Evolutionary conservation across 1,140 invertebrate species (phyloP).

Genomic region (Paralvinella palmiformis): DNA sequence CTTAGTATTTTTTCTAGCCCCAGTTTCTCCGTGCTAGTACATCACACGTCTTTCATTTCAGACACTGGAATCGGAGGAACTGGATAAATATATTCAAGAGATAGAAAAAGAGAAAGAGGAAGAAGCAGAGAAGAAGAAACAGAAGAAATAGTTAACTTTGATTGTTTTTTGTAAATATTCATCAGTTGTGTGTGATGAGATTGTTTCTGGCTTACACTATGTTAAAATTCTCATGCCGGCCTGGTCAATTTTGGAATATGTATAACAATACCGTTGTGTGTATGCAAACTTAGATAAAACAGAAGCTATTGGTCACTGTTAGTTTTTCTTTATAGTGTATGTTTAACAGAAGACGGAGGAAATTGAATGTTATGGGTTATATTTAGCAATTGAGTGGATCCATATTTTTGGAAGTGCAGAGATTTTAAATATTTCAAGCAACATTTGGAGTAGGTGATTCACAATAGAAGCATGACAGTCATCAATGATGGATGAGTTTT

Average conservation of each 20-base stretch:
- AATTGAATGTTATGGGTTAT: too few species aligned
- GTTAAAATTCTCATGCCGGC: background rate
- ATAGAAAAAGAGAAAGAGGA: conserved; percentile 98
- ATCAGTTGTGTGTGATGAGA: background rate
- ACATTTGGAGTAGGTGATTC: too few species aligned
- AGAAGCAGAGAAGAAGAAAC: conserved; percentile 95
- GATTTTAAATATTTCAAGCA: too few species aligned
- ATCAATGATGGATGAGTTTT: too few species aligned
- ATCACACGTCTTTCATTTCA: conserved; percentile 40
- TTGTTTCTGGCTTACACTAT: background rate
- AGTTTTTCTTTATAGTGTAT: too few species aligned
- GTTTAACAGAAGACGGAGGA: too few species aligned
- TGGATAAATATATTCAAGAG: conserved; percentile 84
- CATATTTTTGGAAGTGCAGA: too few species aligned
- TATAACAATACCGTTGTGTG: background rate
- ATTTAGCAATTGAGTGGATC: too few species aligned
- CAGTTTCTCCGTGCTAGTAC: background rate
- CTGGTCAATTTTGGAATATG: background rate
- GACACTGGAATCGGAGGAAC: conserved; percentile 86
- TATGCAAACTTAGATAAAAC: background rate
- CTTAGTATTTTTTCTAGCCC: background rate
- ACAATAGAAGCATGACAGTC: too few species aligned
- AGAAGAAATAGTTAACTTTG: conserved; percentile 57
- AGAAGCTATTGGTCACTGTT: background rate
- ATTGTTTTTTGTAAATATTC: background rate